A percentile compares a stretch with the other conserved stretches of the same genome.
Evolutionary conservation across 2,113 vertebrate genomes (phyloP).

Genomic region (Nycticryphes semicollaris): DNA sequence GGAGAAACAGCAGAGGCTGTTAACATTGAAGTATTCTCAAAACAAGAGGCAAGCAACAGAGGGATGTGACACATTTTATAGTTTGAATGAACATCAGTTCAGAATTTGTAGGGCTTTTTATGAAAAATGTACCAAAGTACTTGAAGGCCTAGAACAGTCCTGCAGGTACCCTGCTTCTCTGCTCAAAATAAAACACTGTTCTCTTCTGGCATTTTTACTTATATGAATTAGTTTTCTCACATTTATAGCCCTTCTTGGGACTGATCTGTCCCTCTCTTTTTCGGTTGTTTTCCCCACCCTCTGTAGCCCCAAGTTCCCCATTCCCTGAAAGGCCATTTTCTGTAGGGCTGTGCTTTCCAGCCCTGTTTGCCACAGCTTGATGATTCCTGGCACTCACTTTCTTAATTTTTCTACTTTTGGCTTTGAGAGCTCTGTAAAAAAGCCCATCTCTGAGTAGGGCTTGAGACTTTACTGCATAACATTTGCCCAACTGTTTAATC

Average conservation of each 20-base stretch:
- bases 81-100: background rate
- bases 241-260: background rate
- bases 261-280: background rate
- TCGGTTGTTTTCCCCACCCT: accelerated
- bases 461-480: background rate
- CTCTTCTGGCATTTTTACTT: background rate
- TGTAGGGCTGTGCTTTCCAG: background rate
- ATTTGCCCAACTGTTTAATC: background rate
- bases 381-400: background rate
- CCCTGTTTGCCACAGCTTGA: background rate
- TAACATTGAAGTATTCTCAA: background rate
- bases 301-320: background rate
- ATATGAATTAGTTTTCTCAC: background rate
- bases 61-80: background rate
- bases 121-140: background rate
- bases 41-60: background rate
- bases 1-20: background rate
- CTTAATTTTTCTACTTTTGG: background rate
- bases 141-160: background rate
- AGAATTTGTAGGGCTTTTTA: background rate
- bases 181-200: background rate
- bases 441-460: background rate
- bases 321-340: background rate
- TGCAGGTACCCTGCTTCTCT: background rate
- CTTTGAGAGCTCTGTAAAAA: background rate